Evolutionary conservation across 1,140 invertebrate genomes (phyloP).

Genomic region (Pseudomyrmex flavicornis): DNA sequence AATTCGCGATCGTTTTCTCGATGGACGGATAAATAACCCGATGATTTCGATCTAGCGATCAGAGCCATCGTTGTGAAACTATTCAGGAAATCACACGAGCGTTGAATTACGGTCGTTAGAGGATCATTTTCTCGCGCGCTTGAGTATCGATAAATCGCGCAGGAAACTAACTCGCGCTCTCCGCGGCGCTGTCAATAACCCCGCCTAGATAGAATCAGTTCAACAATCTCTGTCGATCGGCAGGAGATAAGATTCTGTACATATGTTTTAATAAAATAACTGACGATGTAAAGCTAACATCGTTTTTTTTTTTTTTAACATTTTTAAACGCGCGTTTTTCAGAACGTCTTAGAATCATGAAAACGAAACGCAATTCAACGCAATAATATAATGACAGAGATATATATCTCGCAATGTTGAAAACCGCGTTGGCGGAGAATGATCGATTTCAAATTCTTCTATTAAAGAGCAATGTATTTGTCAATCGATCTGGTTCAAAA

Average conservation of each 20-base stretch:
- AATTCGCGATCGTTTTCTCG: conserved; percentile 27
- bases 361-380: background rate
- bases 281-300: conserved; percentile 4
- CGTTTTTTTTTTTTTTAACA: background rate
- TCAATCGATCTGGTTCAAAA: conserved; percentile 1
- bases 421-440: conserved; percentile 4
- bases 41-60: conserved; percentile 30
- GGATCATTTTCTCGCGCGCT: conserved; percentile 44
- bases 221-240: conserved; percentile 29
- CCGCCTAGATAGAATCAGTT: conserved; percentile 40
- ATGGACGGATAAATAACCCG: conserved; percentile 1
- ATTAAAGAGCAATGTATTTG: background rate
- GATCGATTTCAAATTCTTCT: background rate
- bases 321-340: background rate
- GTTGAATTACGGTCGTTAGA: conserved; percentile 45
- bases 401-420: background rate
- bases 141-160: conserved; percentile 28
- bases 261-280: conserved; percentile 9
- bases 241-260: conserved; percentile 6
- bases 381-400: background rate
- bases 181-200: conserved; percentile 44
- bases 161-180: conserved; percentile 24
- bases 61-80: conserved; percentile 37
- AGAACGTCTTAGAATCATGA: background rate
- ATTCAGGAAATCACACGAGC: conserved; percentile 41